Conservation (phyloP, 2,113 vertebrate genomes). For the Peucedramus taeniatus region DNA sequence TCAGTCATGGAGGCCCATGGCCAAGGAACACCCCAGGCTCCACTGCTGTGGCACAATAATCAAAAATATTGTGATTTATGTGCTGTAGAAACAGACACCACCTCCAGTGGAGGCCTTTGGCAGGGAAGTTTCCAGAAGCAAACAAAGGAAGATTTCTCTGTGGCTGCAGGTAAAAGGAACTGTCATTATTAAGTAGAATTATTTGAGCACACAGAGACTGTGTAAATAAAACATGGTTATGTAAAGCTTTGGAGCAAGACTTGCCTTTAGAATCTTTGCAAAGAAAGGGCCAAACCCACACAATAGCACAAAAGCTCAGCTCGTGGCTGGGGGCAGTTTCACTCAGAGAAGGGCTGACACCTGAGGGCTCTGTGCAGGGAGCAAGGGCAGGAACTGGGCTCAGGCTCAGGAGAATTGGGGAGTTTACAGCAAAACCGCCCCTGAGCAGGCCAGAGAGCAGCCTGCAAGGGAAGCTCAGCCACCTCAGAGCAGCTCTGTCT, state of each 20-base stretch:
- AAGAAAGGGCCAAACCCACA: background rate
- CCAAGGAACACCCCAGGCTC: background rate
- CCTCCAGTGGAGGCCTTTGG: background rate
- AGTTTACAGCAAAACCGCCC: background rate
- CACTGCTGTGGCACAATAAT: background rate
- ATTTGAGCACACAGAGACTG: background rate
- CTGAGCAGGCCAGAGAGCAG: background rate
- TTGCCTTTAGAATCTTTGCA: background rate
- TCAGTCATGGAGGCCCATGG: background rate
- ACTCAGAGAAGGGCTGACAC: background rate
- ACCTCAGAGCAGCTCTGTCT: background rate
- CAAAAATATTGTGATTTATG: background rate
- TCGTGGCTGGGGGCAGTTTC: background rate
- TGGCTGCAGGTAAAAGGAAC: background rate
- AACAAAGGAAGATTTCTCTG: background rate
- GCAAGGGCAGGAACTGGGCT: background rate
- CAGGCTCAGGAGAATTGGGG: background rate
- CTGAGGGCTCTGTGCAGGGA: background rate
- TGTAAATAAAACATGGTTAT: constrained; percentile 2
- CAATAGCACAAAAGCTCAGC: background rate
- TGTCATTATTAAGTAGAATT: background rate
- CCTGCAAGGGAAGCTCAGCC: background rate
- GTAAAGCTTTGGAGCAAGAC: background rate
- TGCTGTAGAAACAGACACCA: background rate
- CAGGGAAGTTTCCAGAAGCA: background rate